Evolutionary conservation across 1,140 invertebrate species (phyloP).

Genomic region (Frieseomelitta varia): DNA sequence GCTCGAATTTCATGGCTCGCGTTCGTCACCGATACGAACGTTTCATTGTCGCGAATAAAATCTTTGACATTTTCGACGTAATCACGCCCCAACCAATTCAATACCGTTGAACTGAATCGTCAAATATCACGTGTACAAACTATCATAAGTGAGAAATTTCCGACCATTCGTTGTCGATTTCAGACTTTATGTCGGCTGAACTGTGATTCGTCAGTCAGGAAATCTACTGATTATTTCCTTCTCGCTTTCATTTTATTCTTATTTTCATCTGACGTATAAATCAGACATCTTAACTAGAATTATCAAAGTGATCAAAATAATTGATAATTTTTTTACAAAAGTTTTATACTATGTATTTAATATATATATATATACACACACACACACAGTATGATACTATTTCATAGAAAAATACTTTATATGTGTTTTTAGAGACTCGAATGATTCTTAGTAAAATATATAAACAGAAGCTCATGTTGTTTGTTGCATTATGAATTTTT

Average conservation of each 20-base stretch:
- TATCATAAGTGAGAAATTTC: neutral
- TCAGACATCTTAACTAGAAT: no score
- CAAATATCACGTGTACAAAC: conserved; percentile 11
- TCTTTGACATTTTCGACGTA: conserved; percentile 26
- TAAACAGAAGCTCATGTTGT: no score
- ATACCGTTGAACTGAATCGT: conserved; percentile 15
- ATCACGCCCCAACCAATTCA: neutral
- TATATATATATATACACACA: no score
- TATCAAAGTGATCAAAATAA: no score
- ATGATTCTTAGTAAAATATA: no score
- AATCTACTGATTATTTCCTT: neutral
- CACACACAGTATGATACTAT: no score
- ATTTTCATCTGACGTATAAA: no score
- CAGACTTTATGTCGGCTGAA: neutral
- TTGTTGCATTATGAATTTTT: no score
- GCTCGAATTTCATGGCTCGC: conserved; percentile 7
- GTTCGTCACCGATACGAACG: conserved; percentile 17
- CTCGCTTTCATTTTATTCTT: neutral
- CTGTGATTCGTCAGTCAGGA: neutral
- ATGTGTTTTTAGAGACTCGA: no score
- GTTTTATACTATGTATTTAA: no score
- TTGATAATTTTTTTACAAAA: no score
- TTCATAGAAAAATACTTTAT: no score
- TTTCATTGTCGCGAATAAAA: conserved; percentile 24
- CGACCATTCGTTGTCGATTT: neutral